A percentile compares a stretch with the other conserved stretches of the same genome.
Evolutionary conservation across 1,140 invertebrate genomes (phyloP).

Genomic region (Drosophila mojavensis): DNA sequence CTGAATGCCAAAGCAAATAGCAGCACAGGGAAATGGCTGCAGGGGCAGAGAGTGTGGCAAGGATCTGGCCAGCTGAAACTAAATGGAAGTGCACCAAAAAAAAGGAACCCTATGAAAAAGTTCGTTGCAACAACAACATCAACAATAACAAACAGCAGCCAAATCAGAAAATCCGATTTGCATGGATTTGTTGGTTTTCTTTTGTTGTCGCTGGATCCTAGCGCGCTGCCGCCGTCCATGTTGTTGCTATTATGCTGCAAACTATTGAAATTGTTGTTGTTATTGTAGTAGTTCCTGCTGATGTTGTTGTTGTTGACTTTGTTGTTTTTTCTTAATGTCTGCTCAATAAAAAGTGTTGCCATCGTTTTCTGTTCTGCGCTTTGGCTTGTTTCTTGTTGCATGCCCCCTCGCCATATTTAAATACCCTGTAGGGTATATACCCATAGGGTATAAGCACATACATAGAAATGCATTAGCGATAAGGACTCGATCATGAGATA

Average conservation of each 20-base stretch:
- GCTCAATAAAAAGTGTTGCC: constrained; percentile 75
- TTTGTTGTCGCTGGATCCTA: constrained; percentile 78
- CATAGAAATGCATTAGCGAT: no score
- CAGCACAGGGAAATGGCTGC: constrained; percentile 54
- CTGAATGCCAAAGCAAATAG: constrained; percentile 81
- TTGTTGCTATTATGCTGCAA: constrained; percentile 72
- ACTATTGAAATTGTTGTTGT: constrained; percentile 41
- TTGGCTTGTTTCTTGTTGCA: constrained; percentile 11
- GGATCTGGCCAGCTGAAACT: constrained; percentile 62
- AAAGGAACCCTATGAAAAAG: constrained; percentile 24
- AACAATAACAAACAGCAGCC: constrained; percentile 42
- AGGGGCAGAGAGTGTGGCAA: neutral
- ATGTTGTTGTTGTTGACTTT: constrained; percentile 65
- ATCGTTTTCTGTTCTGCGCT: constrained; percentile 68
- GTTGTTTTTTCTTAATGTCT: constrained; percentile 82
- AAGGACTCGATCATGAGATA: no score
- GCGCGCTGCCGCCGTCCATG: constrained; percentile 67
- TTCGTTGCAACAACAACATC: constrained; percentile 39
- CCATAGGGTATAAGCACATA: no score
- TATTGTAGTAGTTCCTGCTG: constrained; percentile 36
- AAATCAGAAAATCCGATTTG: constrained; percentile 83
- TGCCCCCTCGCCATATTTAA: neutral
- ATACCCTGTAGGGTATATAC: neutral
- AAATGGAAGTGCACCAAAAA: constrained; percentile 67
- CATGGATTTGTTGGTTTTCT: constrained; percentile 83